phyloP scores from a whole-genome alignment of 2,113 vertebrate genomes.

The Nycticryphes semicollaris region DNA sequence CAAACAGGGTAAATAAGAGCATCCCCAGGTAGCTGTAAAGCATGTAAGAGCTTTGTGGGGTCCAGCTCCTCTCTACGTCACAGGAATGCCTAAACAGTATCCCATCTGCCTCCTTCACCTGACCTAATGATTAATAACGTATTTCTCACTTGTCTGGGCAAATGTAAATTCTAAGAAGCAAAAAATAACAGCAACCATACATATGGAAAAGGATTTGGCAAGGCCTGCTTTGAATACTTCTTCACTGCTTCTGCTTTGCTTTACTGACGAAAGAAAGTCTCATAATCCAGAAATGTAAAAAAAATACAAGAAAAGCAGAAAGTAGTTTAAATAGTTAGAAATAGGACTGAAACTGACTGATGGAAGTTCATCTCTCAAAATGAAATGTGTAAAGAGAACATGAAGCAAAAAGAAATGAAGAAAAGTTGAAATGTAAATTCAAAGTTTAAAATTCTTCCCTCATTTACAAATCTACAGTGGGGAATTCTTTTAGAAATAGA shows the following conservation, averaged over 20 bases:
- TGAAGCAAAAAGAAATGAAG: not conserved
- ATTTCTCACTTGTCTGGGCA: not conserved
- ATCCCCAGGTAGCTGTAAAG: not conserved
- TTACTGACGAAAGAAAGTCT: not conserved
- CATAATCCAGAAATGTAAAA: not conserved
- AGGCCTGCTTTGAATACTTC: not conserved
- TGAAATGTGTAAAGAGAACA: not conserved
- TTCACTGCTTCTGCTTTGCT: not conserved
- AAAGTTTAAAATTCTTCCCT: constrained; percentile 1
- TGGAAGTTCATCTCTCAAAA: not conserved
- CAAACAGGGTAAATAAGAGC: not conserved
- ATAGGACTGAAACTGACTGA: not conserved
- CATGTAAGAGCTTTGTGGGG: not conserved
- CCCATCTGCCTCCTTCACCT: not conserved
- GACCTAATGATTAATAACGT: not conserved
- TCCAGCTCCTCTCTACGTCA: not conserved
- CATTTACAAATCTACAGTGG: not conserved
- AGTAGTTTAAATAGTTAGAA: not conserved
- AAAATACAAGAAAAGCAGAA: not conserved
- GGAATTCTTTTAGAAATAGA: constrained; percentile 43
- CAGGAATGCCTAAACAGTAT: not conserved
- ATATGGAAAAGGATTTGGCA: not conserved
- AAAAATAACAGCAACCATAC: not conserved
- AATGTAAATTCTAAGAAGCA: not conserved
- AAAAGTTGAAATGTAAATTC: constrained; percentile 21